Percentiles rank a stretch among this genome's conserved stretches.
These are phyloP conservation scores for Cossypha polioptera DNA, from an alignment of 2,797 vertebrate genomes.

Conservation along the genomic window DNA sequence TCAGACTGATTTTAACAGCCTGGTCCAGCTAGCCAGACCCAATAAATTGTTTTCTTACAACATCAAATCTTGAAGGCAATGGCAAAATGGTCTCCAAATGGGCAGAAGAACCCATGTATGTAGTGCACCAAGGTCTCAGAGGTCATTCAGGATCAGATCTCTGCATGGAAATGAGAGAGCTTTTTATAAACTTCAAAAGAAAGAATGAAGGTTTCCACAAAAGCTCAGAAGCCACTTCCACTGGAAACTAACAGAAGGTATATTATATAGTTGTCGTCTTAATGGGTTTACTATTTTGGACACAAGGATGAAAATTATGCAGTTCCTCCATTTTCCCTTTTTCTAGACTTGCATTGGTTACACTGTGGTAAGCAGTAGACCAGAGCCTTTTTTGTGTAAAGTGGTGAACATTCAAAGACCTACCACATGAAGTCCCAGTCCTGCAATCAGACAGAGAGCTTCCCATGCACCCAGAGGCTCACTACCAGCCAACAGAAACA, in stretches of 20 bases:
- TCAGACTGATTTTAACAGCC: background rate
- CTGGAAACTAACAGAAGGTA: background rate
- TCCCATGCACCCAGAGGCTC: background rate
- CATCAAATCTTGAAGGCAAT: background rate
- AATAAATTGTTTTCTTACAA: background rate
- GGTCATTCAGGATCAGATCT: background rate
- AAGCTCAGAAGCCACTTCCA: slow-evolving; percentile 1
- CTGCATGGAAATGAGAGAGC: background rate
- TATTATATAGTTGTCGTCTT: slow-evolving; percentile 7
- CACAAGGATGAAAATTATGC: background rate
- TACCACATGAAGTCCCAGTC: slow-evolving; percentile 33
- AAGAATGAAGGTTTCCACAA: slow-evolving; percentile 29
- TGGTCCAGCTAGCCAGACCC: background rate
- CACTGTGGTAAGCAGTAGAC: background rate
- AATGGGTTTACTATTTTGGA: slow-evolving; percentile 25
- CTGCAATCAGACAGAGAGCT: background rate
- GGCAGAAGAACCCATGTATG: background rate
- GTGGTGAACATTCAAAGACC: slow-evolving; percentile 35
- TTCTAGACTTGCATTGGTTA: background rate
- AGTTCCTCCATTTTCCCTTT: slow-evolving; percentile 10
- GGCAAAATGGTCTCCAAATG: background rate
- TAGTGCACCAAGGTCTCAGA: background rate
- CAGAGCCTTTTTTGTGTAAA: slow-evolving; percentile 21
- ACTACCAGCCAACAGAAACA: slow-evolving; percentile 18
- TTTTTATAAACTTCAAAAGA: slow-evolving; percentile 43